A percentile compares a stretch with the other conserved stretches of the same genome.
phyloP scores from a whole-genome alignment of 2,888 invertebrate genomes.

The Epirrita christyi region DNA sequence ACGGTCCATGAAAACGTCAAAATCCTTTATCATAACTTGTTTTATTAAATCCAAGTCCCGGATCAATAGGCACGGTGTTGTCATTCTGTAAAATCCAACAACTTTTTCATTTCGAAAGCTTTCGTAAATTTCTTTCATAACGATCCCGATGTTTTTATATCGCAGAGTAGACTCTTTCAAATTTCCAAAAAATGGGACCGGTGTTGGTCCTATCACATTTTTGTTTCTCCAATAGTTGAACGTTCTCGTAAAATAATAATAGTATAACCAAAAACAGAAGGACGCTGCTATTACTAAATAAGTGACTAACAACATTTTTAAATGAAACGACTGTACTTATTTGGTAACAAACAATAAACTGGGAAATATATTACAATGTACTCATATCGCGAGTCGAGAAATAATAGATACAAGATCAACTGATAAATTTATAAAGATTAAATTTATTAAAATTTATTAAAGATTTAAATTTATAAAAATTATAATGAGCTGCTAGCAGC shows the following conservation, averaged over 20 bases:
- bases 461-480: no score
- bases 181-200: slow-evolving; percentile 55
- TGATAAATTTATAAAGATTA: slow-evolving; percentile 3
- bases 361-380: not conserved
- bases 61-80: slow-evolving; percentile 52
- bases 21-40: slow-evolving; percentile 61
- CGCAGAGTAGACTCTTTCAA: slow-evolving; percentile 45
- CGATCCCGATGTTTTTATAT: slow-evolving; percentile 38
- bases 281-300: slow-evolving; percentile 29
- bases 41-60: slow-evolving; percentile 62
- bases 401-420: not conserved
- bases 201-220: slow-evolving; percentile 52
- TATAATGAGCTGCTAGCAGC: no score
- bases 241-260: slow-evolving; percentile 52
- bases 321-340: not conserved
- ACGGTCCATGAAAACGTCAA: slow-evolving; percentile 55
- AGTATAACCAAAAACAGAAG: slow-evolving; percentile 26
- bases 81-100: slow-evolving; percentile 58
- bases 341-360: not conserved
- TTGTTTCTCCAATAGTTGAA: slow-evolving; percentile 57
- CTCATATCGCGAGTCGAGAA: not conserved
- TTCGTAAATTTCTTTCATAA: slow-evolving; percentile 51
- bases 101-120: slow-evolving; percentile 56
- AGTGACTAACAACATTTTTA: slow-evolving; percentile 19
- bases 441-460: no score